Conservation (phyloP, 2,113 vertebrate genomes). For the Myrmecobius fasciatus region DNA sequence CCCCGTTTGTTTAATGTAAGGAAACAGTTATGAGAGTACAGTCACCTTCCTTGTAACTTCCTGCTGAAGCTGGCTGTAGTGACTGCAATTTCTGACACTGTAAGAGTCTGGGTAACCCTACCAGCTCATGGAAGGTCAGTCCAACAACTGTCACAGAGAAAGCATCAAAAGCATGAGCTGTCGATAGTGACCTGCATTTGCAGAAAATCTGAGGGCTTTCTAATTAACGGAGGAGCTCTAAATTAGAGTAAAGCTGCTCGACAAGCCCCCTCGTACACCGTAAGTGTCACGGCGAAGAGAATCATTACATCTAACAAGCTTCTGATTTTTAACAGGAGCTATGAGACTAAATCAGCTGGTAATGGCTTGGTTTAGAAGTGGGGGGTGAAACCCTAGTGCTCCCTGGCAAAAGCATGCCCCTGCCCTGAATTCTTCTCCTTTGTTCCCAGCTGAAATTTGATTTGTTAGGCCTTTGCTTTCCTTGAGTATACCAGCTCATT, state of each 20-base stretch:
- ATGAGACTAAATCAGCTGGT: conserved; percentile 81
- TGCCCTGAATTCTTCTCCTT: conserved; percentile 78
- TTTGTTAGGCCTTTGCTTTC: conserved; percentile 75
- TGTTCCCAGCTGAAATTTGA: conserved; percentile 79
- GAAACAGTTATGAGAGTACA: conserved; percentile 70
- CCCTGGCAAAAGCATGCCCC: conserved; percentile 47
- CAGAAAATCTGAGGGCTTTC: conserved; percentile 86
- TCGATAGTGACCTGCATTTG: conserved; percentile 84
- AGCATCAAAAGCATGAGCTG: conserved; percentile 84
- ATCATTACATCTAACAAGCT: conserved; percentile 86
- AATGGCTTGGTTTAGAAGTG: conserved; percentile 80
- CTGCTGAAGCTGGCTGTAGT: conserved; percentile 67
- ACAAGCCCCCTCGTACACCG: conserved; percentile 78
- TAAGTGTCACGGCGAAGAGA: conserved; percentile 85
- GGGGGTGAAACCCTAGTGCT: not conserved
- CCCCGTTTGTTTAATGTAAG: conserved; percentile 71
- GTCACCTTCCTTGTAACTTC: conserved; percentile 84
- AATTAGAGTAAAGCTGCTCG: conserved; percentile 83
- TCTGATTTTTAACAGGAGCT: conserved; percentile 83
- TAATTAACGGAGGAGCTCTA: conserved; percentile 88
- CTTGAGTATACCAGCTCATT: conserved; percentile 61
- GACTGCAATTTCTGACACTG: conserved; percentile 77
- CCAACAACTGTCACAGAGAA: conserved; percentile 80
- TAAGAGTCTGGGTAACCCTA: conserved; percentile 79
- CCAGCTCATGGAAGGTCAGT: conserved; percentile 81